Evolutionary conservation across 2,113 vertebrate genomes (phyloP).

Genomic region (Pseudorectes ferrugineus): DNA sequence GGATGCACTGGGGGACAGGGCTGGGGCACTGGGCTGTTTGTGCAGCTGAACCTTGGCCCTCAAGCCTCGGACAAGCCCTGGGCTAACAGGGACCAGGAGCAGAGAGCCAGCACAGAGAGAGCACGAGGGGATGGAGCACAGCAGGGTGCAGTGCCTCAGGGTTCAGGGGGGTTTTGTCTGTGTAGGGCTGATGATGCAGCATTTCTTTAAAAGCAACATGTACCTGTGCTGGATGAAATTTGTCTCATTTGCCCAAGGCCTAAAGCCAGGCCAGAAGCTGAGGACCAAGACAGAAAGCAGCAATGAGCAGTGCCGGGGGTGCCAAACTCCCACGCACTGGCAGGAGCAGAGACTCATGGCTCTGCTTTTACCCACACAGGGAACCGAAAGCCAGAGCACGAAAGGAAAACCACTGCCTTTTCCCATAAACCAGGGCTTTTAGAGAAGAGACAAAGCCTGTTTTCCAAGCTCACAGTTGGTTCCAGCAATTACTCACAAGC

Average conservation of each 20-base stretch:
- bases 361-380: not conserved
- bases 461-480: not conserved
- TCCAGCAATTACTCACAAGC: not conserved
- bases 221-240: not conserved
- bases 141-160: not conserved
- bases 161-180: no score
- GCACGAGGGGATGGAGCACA: not conserved
- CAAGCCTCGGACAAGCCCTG: not conserved
- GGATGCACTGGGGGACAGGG: not conserved
- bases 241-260: not conserved
- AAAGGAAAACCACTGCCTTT: not conserved
- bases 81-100: not conserved
- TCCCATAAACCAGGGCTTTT: not conserved
- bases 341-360: accelerated
- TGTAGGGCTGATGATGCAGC: not conserved
- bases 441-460: not conserved
- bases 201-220: not conserved
- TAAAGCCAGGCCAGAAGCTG: not conserved
- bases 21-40: not conserved
- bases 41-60: not conserved
- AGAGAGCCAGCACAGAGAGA: not conserved
- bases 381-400: not conserved
- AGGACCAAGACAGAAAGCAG: not conserved
- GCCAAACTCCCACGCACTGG: accelerated
- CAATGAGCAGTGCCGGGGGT: not conserved